Conservation (phyloP, 1,140 invertebrate genomes). For the Brevipalpus yothersi region DNA sequence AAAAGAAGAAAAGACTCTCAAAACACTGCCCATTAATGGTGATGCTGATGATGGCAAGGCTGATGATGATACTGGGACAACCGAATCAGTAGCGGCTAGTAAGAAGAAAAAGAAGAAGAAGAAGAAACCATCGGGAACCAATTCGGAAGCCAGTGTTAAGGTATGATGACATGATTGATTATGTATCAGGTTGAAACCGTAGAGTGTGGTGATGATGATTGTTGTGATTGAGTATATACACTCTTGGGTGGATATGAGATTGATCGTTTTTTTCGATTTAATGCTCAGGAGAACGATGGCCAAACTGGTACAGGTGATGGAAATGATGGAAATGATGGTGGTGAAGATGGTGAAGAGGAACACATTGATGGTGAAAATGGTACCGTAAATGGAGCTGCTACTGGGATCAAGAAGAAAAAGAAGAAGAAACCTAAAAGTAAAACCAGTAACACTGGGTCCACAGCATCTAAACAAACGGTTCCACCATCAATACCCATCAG, state of each 20-base stretch:
- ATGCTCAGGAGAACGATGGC: slow-evolving; percentile 16
- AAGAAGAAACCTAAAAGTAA: slow-evolving; percentile 10
- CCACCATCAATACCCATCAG: slow-evolving; percentile 63
- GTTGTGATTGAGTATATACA: too few relatives aligned
- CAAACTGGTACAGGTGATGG: too few relatives aligned
- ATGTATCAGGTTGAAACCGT: too few relatives aligned
- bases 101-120: neutral
- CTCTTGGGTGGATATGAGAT: too few relatives aligned
- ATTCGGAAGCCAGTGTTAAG: neutral
- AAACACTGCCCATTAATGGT: neutral
- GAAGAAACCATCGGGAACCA: neutral
- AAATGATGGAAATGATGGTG: too few relatives aligned
- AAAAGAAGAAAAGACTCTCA: too few relatives aligned
- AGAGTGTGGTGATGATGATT: too few relatives aligned
- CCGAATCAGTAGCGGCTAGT: neutral
- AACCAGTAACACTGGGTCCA: neutral
- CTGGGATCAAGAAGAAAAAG: neutral
- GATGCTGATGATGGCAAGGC: neutral
- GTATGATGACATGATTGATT: neutral
- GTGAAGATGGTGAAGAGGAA: too few relatives aligned
- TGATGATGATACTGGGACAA: neutral
- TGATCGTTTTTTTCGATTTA: too few relatives aligned
- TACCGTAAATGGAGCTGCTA: too few relatives aligned
- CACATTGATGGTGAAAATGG: too few relatives aligned
- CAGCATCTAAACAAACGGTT: slow-evolving; percentile 36